Evolutionary conservation across 2,797 vertebrate genomes (phyloP).

Genomic region (Arctocebus calabarensis): DNA sequence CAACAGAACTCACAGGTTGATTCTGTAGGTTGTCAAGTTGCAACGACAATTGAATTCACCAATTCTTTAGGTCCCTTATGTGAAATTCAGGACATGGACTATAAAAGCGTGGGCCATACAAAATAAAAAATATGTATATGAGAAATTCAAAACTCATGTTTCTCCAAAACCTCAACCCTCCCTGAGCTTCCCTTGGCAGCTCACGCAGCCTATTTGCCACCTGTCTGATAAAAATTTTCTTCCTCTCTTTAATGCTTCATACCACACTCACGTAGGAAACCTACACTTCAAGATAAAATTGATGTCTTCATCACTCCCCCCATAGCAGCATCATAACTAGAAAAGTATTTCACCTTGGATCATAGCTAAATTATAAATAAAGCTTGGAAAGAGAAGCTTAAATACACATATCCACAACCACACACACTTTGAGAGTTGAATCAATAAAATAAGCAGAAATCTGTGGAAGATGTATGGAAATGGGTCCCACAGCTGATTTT

Average conservation of each 20-base stretch:
- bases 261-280: neutral
- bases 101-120: neutral
- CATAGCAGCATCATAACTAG: neutral
- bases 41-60: neutral
- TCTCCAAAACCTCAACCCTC: neutral
- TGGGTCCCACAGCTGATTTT: neutral
- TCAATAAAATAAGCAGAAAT: neutral
- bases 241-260: neutral
- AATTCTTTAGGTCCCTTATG: neutral
- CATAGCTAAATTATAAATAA: neutral
- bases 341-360: neutral
- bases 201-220: neutral
- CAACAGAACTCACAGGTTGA: neutral
- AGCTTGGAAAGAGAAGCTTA: neutral
- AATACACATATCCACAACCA: neutral
- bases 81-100: neutral
- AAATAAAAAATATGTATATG: neutral
- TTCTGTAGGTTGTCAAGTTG: neutral
- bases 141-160: neutral
- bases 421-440: neutral
- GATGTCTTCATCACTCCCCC: neutral
- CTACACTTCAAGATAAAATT: neutral
- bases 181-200: neutral
- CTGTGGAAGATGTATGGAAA: neutral
- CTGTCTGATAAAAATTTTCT: neutral